Percentiles rank a stretch among this genome's conserved stretches.
Evolutionary conservation across 2,888 invertebrate species (phyloP).

Genomic region (Cataglyphis albicans): DNA sequence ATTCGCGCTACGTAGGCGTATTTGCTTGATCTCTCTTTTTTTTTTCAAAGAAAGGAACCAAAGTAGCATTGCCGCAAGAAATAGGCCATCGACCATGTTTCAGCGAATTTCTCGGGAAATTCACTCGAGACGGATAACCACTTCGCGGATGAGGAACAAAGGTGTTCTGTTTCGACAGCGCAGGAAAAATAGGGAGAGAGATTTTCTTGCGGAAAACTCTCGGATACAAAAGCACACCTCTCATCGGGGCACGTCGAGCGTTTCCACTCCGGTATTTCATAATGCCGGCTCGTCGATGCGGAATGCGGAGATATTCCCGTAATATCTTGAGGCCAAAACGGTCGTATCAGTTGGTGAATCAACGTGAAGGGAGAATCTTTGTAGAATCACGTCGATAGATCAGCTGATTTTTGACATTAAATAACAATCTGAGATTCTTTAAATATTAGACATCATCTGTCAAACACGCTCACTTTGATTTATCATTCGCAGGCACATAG

Average conservation of each 20-base stretch:
- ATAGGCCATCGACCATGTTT: conserved; percentile 29
- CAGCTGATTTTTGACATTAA: not conserved
- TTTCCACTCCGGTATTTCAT: conserved; percentile 79
- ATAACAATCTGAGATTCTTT: not conserved
- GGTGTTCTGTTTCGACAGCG: conserved; percentile 6
- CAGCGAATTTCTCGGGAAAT: conserved; percentile 59
- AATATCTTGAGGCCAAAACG: conserved; percentile 63
- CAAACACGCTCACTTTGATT: not conserved
- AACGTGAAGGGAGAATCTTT: not conserved
- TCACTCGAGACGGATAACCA: conserved; percentile 39
- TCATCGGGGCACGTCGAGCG: conserved; percentile 70
- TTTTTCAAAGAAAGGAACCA: not conserved
- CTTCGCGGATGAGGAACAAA: conserved; percentile 33
- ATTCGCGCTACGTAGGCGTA: conserved; percentile 22
- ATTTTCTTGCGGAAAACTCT: conserved; percentile 72
- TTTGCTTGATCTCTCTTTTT: conserved; percentile 19
- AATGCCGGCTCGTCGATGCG: conserved; percentile 67
- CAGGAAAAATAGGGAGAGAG: conserved; percentile 51
- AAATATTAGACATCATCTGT: not conserved
- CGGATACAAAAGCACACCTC: conserved; percentile 78
- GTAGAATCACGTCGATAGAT: not conserved
- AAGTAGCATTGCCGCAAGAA: conserved; percentile 42
- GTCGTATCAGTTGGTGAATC: not conserved
- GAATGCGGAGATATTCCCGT: conserved; percentile 63
- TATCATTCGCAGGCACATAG: not conserved